Evolutionary conservation across 2,797 vertebrate genomes (phyloP), one percentile per base, ranked within the genome.

Genomic region (Otolemur crassicaudatus): DNA sequence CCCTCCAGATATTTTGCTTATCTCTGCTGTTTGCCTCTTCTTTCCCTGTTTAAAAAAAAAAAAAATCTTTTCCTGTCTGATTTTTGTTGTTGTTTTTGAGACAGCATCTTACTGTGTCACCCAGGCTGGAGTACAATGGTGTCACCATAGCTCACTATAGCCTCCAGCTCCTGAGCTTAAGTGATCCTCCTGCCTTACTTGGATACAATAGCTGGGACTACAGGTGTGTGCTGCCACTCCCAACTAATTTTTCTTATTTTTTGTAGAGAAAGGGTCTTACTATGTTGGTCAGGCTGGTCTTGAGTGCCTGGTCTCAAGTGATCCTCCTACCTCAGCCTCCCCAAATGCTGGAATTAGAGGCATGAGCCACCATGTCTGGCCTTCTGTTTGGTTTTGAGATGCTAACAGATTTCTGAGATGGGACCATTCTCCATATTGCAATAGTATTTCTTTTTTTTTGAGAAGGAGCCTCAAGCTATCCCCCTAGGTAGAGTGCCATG

Each of bases 311-410:
- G 65, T 31, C 31, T 67, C 31, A 67, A 67, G 65, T n/a, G 31
- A n/a, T 67, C 65, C 65, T n/a, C 65, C 65, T 67, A 17, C 31
- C 65, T 67, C n/a, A 31, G 65, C 31, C 31, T n/a, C 65, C 65
- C 65, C 31, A n/a, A n/a, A 17, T n/a, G 65, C 16, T 67, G 65
- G 31, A 3, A n/a, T 67, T 67, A 67, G 16, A 67, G 65, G 65
- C 16, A 8, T n/a, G 65, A n/a, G 65, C 65, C 65, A 65, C 63
- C 29, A n/a, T 17, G 17, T 7, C 31, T 17, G n/a, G 65, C 65
- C 31, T 90, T n/a, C 79, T 43, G 10, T 73, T 93, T 53, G 96
- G 87, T 60, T 79, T 76, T 56, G 91, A 86, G n/a, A 53, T 3
- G n/a, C 34, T 79, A 37, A 58, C 11, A 31, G 17, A 72, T 87